phyloP scores from a whole-genome alignment of 2,888 invertebrate genomes.

The Sarcophaga subvicina region DNA sequence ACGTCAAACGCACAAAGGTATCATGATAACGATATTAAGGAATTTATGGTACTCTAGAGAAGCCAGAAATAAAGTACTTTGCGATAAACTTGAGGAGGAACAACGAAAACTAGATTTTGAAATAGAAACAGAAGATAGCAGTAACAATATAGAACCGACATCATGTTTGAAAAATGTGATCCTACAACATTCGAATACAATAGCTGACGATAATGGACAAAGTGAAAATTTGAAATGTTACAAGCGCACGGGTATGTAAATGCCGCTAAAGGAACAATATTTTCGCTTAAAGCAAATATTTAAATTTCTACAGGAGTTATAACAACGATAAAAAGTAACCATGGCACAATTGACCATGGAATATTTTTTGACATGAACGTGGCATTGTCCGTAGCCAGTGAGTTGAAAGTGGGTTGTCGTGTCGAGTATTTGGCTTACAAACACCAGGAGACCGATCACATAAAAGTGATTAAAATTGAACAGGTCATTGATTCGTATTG shows the following conservation, averaged over 20 bases:
- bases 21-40: slow-evolving; percentile 82
- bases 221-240: slow-evolving; percentile 72
- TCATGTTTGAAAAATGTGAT: slow-evolving; percentile 63
- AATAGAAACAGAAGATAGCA: slow-evolving; percentile 69
- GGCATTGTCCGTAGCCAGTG: slow-evolving; percentile 71
- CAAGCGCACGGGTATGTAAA: slow-evolving; percentile 73
- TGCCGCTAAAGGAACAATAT: neutral
- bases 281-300: no score
- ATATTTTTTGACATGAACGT: slow-evolving; percentile 83
- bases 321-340: slow-evolving; percentile 83
- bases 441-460: slow-evolving; percentile 80
- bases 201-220: slow-evolving; percentile 8
- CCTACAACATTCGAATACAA: neutral
- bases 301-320: slow-evolving; percentile 83
- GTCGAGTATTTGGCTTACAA: slow-evolving; percentile 84
- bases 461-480: slow-evolving; percentile 84
- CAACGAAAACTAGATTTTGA: slow-evolving; percentile 81
- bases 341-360: slow-evolving; percentile 85
- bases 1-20: slow-evolving; percentile 55
- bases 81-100: slow-evolving; percentile 82
- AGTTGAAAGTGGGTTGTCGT: slow-evolving; percentile 83
- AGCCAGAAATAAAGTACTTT: slow-evolving; percentile 73
- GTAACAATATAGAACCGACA: neutral
- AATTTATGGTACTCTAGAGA: slow-evolving; percentile 81
- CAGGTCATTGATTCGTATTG: slow-evolving; percentile 83